A percentile compares a stretch with the other conserved stretches of the same genome.
phyloP scores from a whole-genome alignment of 2,113 vertebrate species.

The Martes martes region DNA sequence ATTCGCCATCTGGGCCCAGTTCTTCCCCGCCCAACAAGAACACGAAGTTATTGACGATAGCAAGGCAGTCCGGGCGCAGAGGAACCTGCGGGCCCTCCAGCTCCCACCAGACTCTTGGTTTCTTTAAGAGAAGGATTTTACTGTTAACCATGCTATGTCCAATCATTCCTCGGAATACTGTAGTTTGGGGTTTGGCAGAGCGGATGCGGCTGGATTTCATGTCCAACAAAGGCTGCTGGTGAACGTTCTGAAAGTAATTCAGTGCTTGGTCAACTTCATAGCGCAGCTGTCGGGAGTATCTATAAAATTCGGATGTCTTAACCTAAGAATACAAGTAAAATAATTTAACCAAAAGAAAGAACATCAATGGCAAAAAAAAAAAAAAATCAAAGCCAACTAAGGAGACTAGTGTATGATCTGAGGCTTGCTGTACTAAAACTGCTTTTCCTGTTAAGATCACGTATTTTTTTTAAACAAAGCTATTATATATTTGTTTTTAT shows the following conservation, averaged over 20 bases:
- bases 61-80: slow-evolving; percentile 95
- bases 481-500: background rate
- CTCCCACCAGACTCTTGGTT: slow-evolving; percentile 99
- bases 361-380: slow-evolving; percentile 67
- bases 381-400: slow-evolving; percentile 16
- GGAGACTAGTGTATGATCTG: slow-evolving; percentile 13
- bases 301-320: slow-evolving; percentile 99
- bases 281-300: slow-evolving; percentile 95
- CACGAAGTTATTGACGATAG: slow-evolving; percentile 98
- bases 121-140: slow-evolving; percentile 98
- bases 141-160: slow-evolving; percentile 99
- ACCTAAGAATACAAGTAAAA: slow-evolving; percentile 90
- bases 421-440: slow-evolving; percentile 41
- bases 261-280: slow-evolving; percentile 97
- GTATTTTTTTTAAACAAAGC: slow-evolving; percentile 11
- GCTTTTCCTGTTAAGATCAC: slow-evolving; percentile 35
- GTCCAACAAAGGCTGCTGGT: slow-evolving; percentile 96
- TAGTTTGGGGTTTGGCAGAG: slow-evolving; percentile 96
- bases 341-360: slow-evolving; percentile 73
- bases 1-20: slow-evolving; percentile 96
- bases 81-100: slow-evolving; percentile 98
- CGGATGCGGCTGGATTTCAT: slow-evolving; percentile 96
- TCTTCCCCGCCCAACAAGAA: slow-evolving; percentile 98
- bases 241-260: slow-evolving; percentile 96
- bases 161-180: slow-evolving; percentile 99